phyloP scores from a whole-genome alignment of 1,140 invertebrate genomes.

The Lasaia peninsularis region DNA sequence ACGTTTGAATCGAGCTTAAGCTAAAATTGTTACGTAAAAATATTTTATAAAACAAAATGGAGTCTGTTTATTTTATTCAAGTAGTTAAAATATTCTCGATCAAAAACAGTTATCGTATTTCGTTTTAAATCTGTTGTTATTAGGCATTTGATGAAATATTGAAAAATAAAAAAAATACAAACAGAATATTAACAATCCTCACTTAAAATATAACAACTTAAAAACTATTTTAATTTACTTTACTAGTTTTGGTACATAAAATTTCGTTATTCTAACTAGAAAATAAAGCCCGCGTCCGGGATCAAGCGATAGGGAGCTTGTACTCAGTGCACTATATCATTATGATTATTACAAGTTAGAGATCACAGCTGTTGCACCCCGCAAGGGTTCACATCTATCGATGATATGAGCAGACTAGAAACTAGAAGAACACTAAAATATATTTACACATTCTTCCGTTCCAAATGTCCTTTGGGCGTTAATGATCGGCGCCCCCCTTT shows the following conservation, averaged over 20 bases:
- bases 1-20: too few relatives aligned
- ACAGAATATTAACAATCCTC: slow-evolving; percentile 69
- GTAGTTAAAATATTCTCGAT: too few relatives aligned
- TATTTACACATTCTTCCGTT: slow-evolving; percentile 66
- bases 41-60: too few relatives aligned
- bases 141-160: slow-evolving; percentile 10
- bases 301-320: slow-evolving; percentile 46
- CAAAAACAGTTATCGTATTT: neutral
- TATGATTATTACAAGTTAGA: slow-evolving; percentile 68
- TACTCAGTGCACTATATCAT: slow-evolving; percentile 62
- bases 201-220: slow-evolving; percentile 69
- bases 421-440: slow-evolving; percentile 57
- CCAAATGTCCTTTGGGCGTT: slow-evolving; percentile 69
- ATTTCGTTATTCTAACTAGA: slow-evolving; percentile 71
- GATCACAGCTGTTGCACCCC: slow-evolving; percentile 73
- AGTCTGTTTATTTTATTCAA: too few relatives aligned
- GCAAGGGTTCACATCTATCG: slow-evolving; percentile 52
- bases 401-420: slow-evolving; percentile 72
- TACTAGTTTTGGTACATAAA: slow-evolving; percentile 73
- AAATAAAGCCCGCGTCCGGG: slow-evolving; percentile 52
- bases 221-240: slow-evolving; percentile 62
- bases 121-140: slow-evolving; percentile 7
- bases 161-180: slow-evolving; percentile 61
- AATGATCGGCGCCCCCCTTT: slow-evolving; percentile 75
- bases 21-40: too few relatives aligned